These are phyloP conservation scores for Poecilia gillii DNA, from an alignment of 2,797 vertebrate genomes.

Conservation along the genomic window DNA sequence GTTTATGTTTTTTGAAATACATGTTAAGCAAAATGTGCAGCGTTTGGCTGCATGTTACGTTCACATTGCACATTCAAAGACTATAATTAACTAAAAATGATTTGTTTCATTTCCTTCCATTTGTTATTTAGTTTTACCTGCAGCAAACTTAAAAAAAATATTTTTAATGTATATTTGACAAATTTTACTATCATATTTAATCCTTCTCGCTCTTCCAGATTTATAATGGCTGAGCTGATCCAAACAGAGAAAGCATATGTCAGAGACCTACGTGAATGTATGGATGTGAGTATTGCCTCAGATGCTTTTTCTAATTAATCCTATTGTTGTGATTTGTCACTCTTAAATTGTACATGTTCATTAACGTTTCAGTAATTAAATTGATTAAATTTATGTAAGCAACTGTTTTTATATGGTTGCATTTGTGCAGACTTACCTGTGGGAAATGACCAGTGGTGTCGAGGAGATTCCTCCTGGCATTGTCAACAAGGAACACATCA, in stretches of 20 bases:
- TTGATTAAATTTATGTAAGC: neutral
- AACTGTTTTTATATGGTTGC: neutral
- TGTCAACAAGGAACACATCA: conserved; percentile 97
- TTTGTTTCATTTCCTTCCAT: neutral
- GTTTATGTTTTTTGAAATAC: neutral
- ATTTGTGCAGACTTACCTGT: conserved; percentile 90
- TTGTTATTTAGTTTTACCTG: neutral
- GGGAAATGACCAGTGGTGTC: conserved; percentile 99
- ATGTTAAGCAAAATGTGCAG: neutral
- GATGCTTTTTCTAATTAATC: neutral
- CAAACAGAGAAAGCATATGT: conserved; percentile 98
- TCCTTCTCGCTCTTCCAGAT: conserved; percentile 76
- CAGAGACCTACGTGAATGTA: conserved; percentile 95
- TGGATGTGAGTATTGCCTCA: conserved; percentile 89
- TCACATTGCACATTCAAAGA: neutral
- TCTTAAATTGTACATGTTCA: rapidly evolving
- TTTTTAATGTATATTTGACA: neutral
- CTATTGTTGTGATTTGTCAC: neutral
- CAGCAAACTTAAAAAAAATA: neutral
- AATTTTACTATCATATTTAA: conserved; percentile 2
- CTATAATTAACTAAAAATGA: neutral
- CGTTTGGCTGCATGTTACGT: neutral
- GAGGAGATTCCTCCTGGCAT: conserved; percentile 98
- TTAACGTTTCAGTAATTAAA: too few relatives aligned
- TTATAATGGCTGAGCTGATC: conserved; percentile 99